These are phyloP conservation scores for Cremastobaeus sp. DNA, from an alignment of 2,888 invertebrate genomes.

Conservation along the genomic window DNA sequence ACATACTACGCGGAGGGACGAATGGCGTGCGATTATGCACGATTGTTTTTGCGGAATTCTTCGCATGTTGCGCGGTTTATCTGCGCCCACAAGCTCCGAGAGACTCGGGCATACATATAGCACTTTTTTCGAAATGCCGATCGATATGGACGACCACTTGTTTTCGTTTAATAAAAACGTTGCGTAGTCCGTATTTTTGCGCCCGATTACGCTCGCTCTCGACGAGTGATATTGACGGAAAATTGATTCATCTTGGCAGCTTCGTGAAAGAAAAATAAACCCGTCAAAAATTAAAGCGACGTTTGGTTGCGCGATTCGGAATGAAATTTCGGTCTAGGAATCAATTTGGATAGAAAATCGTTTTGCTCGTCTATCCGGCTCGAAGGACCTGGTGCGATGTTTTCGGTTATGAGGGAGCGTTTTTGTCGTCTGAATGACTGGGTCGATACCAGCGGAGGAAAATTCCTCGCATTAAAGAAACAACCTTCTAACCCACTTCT, in stretches of 20 bases:
- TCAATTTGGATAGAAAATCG: background rate
- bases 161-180: slow-evolving; percentile 52
- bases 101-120: slow-evolving; percentile 6
- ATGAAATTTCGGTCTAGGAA: too few relatives aligned
- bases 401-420: too few relatives aligned
- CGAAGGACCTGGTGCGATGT: too few relatives aligned
- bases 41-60: slow-evolving; percentile 56
- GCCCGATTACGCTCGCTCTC: slow-evolving; percentile 24
- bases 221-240: slow-evolving; percentile 23
- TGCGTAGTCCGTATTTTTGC: slow-evolving; percentile 24
- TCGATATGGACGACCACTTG: slow-evolving; percentile 48
- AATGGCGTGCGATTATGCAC: slow-evolving; percentile 47
- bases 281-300: too few relatives aligned
- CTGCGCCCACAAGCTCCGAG: slow-evolving; percentile 38
- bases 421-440: too few relatives aligned
- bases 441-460: background rate
- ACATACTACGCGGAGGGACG: too few relatives aligned
- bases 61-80: slow-evolving; percentile 50
- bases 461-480: background rate
- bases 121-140: slow-evolving; percentile 39
- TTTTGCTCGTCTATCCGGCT: background rate
- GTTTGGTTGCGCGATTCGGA: too few relatives aligned
- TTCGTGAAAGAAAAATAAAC: background rate
- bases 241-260: slow-evolving; percentile 31
- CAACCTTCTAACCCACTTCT: slow-evolving; percentile 30